phyloP scores from a whole-genome alignment of 2,888 invertebrate genomes.

The Caenorhabditis drosophilae region DNA sequence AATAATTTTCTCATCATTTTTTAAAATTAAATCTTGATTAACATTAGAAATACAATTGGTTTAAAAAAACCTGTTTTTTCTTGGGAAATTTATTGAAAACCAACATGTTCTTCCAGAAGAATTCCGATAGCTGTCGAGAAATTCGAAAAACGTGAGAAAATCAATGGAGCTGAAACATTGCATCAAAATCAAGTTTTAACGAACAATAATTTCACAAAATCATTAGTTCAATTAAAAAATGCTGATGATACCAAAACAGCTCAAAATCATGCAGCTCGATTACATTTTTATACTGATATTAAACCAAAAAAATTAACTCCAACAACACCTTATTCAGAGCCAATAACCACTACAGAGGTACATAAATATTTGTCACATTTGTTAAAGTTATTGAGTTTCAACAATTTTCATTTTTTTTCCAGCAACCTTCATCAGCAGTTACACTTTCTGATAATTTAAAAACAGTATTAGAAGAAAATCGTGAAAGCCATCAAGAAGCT shows the following conservation, averaged over 20 bases:
- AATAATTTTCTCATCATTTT: too few species aligned
- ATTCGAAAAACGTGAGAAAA: constrained; percentile 3
- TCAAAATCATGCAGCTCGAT: constrained; percentile 1
- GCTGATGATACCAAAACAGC: neutral
- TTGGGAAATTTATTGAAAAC: too few species aligned
- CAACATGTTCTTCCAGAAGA: neutral
- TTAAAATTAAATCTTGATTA: too few species aligned
- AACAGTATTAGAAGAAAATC: too few species aligned
- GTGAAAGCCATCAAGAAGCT: neutral
- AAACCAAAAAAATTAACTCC: constrained; percentile 22
- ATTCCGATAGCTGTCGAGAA: neutral
- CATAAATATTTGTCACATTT: too few species aligned
- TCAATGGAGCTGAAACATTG: constrained; percentile 4
- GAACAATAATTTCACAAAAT: neutral
- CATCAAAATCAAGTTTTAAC: neutral
- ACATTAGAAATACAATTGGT: neutral
- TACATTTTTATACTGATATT: constrained; percentile 8
- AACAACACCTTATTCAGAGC: constrained; percentile 23
- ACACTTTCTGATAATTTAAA: too few species aligned
- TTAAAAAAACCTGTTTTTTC: neutral
- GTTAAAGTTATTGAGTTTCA: too few species aligned
- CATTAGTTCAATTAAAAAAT: neutral
- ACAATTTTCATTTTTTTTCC: too few species aligned
- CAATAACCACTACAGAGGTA: neutral
- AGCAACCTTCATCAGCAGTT: too few species aligned